Evolutionary conservation across 2,113 vertebrate species (phyloP), one percentile per base, ranked within the genome.

Genomic region (Coryphaenoides rupestris): DNA sequence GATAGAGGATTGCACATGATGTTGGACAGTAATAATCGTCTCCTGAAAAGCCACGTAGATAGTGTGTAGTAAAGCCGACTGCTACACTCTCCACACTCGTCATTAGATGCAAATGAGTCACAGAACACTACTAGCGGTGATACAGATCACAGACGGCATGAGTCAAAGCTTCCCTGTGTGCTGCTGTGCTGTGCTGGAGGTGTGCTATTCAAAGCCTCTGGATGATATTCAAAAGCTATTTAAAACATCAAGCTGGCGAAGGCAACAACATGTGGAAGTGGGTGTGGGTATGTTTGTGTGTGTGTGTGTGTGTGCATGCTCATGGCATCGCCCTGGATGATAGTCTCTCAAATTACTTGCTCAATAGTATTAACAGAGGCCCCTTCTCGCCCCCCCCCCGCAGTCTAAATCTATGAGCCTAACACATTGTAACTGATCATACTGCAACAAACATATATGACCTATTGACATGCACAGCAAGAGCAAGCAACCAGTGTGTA

Each of bases 201-300:
- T 40, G 22, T 5, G 9, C 46, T 55, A 65, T 46, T 63, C n/a
- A 47, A 3, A 62, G 71, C 55, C 15, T 7, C 17, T 54, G 56
- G 23, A 65, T 65, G 55, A 73, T 21, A 78, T 68, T 73, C 67
- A 70, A 76, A 86, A 68, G 0, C 28, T 52, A 75, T 80, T 63
- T 6, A 71, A 67, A 83, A 26, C 46, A 19, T 26, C 5, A 6
- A 19, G 13, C 2, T 19, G 9, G 33, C 9, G 33, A 49, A 3
- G 10, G 4, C n/a, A 28, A 21, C 40, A 49, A 19, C 46, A 24
- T 26, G n/a, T 13, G 58, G 4, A 46, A 22, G n/a, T 53, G 63
- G 45, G 57, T 46, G 2, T 47, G 54, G 1, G 6, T 3, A 1
- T 12, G 5, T 13, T 3, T 58, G 22, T 72, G 17, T 68, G 22